Conservation (phyloP, 2,888 invertebrate species). For the Stenichneumon culpator region DNA sequence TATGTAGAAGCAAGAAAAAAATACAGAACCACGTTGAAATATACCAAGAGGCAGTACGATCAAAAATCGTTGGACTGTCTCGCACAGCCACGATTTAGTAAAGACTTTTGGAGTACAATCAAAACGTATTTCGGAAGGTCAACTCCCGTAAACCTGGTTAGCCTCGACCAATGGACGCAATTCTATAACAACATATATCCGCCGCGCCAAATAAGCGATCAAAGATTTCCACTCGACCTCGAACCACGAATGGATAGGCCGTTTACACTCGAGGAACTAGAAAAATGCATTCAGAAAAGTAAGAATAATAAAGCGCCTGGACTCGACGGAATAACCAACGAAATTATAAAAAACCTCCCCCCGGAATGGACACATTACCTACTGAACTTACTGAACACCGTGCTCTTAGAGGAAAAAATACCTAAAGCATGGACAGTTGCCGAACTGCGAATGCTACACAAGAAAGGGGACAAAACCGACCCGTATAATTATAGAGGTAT, state of each 20-base stretch:
- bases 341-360: slow-evolving; percentile 35
- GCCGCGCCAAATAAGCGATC: neutral
- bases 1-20: neutral
- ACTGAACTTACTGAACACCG: slow-evolving; percentile 4
- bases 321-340: slow-evolving; percentile 38
- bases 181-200: slow-evolving; percentile 25
- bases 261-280: slow-evolving; percentile 11
- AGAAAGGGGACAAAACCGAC: slow-evolving; percentile 56
- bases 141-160: slow-evolving; percentile 4
- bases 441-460: slow-evolving; percentile 30
- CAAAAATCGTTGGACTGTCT: neutral
- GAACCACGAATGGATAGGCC: slow-evolving; percentile 4
- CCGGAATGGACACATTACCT: slow-evolving; percentile 8
- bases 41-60: neutral
- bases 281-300: slow-evolving; percentile 3
- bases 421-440: slow-evolving; percentile 43
- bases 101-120: slow-evolving; percentile 26
- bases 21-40: neutral
- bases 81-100: neutral
- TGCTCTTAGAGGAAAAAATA: slow-evolving; percentile 27
- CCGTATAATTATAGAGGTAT: slow-evolving; percentile 61
- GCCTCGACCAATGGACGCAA: slow-evolving; percentile 21
- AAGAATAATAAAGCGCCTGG: slow-evolving; percentile 47
- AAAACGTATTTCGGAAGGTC: neutral
- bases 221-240: neutral